These are phyloP conservation scores for Protophormia terraenovae DNA, from an alignment of 2,888 invertebrate species.

Conservation along the genomic window DNA sequence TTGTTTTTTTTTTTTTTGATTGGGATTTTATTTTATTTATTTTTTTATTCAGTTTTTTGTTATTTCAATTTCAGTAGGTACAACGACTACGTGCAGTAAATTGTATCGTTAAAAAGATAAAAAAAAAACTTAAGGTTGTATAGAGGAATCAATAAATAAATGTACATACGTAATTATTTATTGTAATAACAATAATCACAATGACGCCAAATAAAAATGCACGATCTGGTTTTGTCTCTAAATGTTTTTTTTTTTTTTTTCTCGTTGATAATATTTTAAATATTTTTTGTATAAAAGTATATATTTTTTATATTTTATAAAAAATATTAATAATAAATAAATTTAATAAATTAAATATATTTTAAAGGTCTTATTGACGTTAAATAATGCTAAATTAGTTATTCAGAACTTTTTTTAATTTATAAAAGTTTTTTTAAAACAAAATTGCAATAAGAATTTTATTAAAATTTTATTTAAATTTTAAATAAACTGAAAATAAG, in stretches of 20 bases:
- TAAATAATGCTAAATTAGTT: too few relatives aligned
- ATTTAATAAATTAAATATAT: too few relatives aligned
- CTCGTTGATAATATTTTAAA: neutral
- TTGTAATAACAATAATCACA: constrained; percentile 58
- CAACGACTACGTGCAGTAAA: constrained; percentile 44
- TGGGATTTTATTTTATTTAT: constrained; percentile 18
- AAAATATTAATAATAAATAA: too few relatives aligned
- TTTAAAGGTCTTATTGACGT: too few relatives aligned
- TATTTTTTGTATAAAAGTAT: neutral
- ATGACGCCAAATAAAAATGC: constrained; percentile 63
- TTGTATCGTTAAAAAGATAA: constrained; percentile 32
- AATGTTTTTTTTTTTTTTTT: neutral
- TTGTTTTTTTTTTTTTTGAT: constrained; percentile 66
- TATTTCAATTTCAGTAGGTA: constrained; percentile 33
- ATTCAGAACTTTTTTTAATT: too few relatives aligned
- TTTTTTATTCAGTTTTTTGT: too few relatives aligned
- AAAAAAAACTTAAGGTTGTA: neutral
- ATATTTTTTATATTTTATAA: neutral
- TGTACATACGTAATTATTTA: constrained; percentile 55
- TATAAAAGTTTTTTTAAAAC: too few relatives aligned
- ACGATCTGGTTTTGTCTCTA: constrained; percentile 55
- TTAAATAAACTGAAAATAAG: neutral
- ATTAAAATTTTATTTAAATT: too few relatives aligned
- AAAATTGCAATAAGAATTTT: too few relatives aligned
- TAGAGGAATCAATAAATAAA: constrained; percentile 33